A percentile compares a stretch with the other conserved stretches of the same genome.
Conservation (phyloP, 2,888 invertebrate genomes). For the Tipula unca region DNA sequence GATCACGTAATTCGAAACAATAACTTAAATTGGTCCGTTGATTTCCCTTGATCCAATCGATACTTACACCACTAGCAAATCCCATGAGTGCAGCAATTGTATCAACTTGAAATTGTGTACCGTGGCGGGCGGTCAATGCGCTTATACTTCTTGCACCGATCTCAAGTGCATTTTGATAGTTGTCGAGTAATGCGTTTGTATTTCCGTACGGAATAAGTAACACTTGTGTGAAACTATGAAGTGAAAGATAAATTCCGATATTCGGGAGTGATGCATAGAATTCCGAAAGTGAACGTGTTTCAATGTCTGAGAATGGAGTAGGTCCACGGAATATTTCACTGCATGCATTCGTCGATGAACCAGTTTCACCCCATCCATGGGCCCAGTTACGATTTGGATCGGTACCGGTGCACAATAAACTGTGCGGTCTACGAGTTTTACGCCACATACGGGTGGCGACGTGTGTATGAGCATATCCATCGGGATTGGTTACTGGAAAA, state of each 20-base stretch:
- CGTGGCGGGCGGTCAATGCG: constrained; percentile 45
- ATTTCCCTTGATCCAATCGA: constrained; percentile 68
- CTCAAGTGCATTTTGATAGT: constrained; percentile 29
- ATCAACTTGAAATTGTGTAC: constrained; percentile 52
- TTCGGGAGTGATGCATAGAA: constrained; percentile 47
- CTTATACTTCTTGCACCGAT: constrained; percentile 46
- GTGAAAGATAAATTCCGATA: constrained; percentile 57
- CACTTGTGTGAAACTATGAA: constrained; percentile 69
- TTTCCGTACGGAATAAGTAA: constrained; percentile 65
- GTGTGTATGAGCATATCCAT: constrained; percentile 56
- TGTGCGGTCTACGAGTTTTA: constrained; percentile 50
- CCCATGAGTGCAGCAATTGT: constrained; percentile 51
- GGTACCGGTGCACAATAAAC: constrained; percentile 45
- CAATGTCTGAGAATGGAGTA: constrained; percentile 49
- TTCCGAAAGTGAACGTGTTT: constrained; percentile 47
- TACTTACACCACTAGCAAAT: constrained; percentile 55
- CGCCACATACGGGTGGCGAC: constrained; percentile 59
- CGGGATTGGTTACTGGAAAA: constrained; percentile 57
- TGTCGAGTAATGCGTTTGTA: constrained; percentile 45
- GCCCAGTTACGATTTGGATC: constrained; percentile 68
- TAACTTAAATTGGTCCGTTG: constrained; percentile 57
- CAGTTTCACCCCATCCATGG: constrained; percentile 49
- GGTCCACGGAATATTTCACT: constrained; percentile 46
- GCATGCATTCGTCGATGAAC: constrained; percentile 42
- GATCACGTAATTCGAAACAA: constrained; percentile 63